Base-by-base conservation (phyloP, 2,797 vertebrate genomes). In the Lindbergichthys nudifrons region DNA sequence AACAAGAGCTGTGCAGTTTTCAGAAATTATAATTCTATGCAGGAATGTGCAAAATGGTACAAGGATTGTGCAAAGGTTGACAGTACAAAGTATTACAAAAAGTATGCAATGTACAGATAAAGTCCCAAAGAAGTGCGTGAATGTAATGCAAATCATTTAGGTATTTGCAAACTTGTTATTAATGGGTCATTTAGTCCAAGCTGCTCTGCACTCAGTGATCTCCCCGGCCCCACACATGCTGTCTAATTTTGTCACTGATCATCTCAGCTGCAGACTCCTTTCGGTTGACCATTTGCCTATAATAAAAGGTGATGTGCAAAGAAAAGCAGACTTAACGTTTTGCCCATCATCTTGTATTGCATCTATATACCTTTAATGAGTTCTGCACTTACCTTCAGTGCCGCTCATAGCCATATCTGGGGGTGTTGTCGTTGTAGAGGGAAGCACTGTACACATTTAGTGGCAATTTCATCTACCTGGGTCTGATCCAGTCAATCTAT, bases 381-480 rank as follows among this genome's bases (percentile, higher is more conserved):
- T 21, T 57, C 36, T 23, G 21, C 0, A 41, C 92, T 92, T 92
- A 95, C 91, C 92, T 89, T 93, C 87, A 59, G 74, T 63, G 75
- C 36, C 47, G 26, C 63, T 79, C 57, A 84, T 16, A n/a, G 88
- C 79, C 89, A 90, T 92, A 47, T 85, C 71, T 70, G 56, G 39
- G 7, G 13, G 2, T 59, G 64, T 60, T 72, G 76, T 73, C 74
- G 23, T 59, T 41, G 13, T 41, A 58, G 32, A 46, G 19, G 26
- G 52, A 67, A 69, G 26, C 45, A 45, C 48, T 19, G 21, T 32
- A 19, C 39, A 62, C 26, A 67, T 18, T 72, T 12, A 60, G 21
- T 46, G 26, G 42, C 26, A 58, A 36, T n/a, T 45, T 56, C 72
- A 54, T 70, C 52, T 66, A 46, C 73, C 76, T 70, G 60, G 56